A percentile compares a stretch with the other conserved stretches of the same genome.
Evolutionary conservation across 2,113 vertebrate genomes (phyloP).

Genomic region (Campylomormyrus numenius): DNA sequence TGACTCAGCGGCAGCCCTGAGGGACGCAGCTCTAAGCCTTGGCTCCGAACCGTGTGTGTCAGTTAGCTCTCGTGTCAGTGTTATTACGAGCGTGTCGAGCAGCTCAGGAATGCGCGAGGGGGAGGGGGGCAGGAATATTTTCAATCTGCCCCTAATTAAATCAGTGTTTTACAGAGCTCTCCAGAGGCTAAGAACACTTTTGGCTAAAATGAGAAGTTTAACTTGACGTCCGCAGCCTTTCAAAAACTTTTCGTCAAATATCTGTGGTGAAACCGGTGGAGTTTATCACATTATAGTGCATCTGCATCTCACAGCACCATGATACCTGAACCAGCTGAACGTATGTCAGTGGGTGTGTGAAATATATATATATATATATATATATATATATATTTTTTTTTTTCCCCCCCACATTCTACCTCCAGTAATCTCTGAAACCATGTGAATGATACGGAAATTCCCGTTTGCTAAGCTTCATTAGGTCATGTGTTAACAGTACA

Average conservation of each 20-base stretch:
- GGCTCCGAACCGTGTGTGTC: conserved; percentile 26
- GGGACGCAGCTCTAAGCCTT: background rate
- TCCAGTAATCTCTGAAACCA: background rate
- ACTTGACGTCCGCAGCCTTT: background rate
- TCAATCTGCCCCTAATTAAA: background rate
- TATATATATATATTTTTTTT: too few relatives aligned
- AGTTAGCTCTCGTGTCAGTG: conserved; percentile 28
- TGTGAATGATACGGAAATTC: background rate
- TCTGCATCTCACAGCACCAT: background rate
- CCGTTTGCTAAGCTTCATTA: background rate
- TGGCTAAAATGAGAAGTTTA: background rate
- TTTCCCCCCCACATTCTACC: background rate
- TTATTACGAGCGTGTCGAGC: conserved; percentile 27
- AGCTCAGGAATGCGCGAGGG: conserved; percentile 33
- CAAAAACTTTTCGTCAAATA: background rate
- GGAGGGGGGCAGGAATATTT: conserved; percentile 20
- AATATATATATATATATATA: background rate
- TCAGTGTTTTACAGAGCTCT: background rate
- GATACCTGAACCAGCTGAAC: background rate
- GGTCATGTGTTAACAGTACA: background rate
- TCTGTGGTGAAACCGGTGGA: background rate
- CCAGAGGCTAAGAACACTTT: background rate
- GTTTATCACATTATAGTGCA: background rate
- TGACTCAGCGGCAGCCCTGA: conserved; percentile 22
- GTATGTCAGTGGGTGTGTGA: background rate